Evolutionary conservation across 2,113 vertebrate species (phyloP).

Genomic region (Ciconia maguari): DNA sequence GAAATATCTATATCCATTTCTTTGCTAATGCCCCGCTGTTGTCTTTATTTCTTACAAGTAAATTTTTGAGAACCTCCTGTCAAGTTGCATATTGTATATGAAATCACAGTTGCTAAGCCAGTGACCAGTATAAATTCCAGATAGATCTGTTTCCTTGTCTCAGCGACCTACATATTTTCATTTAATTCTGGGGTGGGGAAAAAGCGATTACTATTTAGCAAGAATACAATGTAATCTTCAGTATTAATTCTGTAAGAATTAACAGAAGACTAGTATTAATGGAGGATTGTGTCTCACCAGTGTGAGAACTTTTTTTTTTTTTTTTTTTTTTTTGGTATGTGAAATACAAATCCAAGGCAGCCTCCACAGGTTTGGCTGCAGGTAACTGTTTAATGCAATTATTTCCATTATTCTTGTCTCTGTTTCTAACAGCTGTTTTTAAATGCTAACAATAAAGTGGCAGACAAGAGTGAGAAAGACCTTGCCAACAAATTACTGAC

Average conservation of each 20-base stretch:
- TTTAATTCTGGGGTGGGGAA: background rate
- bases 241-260: background rate
- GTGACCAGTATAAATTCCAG: background rate
- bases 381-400: constrained; percentile 72
- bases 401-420: constrained; percentile 83
- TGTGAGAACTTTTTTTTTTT: background rate
- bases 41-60: background rate
- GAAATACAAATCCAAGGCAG: constrained; percentile 38
- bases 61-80: background rate
- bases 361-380: constrained; percentile 38
- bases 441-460: constrained; percentile 93
- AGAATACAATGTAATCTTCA: background rate
- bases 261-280: background rate
- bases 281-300: background rate
- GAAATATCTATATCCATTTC: background rate
- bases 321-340: background rate
- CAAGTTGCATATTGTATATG: background rate
- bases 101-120: background rate
- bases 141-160: background rate
- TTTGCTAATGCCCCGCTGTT: background rate
- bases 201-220: background rate
- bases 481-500: constrained; percentile 99
- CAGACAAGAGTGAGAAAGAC: constrained; percentile 99
- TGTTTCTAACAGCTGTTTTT: constrained; percentile 92
- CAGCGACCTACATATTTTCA: background rate